Percentiles rank a stretch among this genome's conserved stretches.
These are phyloP conservation scores for Galerucella nymphaeae DNA, from an alignment of 2,888 invertebrate genomes.

Conservation along the genomic window DNA sequence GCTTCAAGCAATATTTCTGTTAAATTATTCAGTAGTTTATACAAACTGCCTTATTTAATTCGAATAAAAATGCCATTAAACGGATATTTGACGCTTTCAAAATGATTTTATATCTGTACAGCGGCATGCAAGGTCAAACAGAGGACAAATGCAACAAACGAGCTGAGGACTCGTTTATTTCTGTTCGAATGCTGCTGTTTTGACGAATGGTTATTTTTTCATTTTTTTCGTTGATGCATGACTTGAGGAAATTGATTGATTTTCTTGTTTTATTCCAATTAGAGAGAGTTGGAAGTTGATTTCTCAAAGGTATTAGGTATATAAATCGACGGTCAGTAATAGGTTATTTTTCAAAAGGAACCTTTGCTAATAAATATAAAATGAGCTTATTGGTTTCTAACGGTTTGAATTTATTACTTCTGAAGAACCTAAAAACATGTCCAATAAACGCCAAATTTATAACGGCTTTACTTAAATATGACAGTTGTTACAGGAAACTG, in stretches of 20 bases:
- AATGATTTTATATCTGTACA: conserved; percentile 19
- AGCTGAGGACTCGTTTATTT: background rate
- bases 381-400: no score
- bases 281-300: background rate
- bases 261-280: background rate
- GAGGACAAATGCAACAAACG: conserved; percentile 24
- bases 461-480: no score
- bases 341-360: background rate
- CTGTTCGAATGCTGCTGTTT: background rate
- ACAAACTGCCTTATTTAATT: background rate
- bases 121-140: conserved; percentile 32
- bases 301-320: background rate
- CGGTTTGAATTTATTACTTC: no score
- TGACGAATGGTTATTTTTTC: conserved; percentile 6
- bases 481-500: no score
- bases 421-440: no score
- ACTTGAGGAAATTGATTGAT: conserved; percentile 9
- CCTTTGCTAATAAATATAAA: no score
- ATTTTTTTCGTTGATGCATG: background rate
- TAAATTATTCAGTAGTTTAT: background rate
- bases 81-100: conserved; percentile 35
- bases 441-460: no score
- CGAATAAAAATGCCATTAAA: background rate
- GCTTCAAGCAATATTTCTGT: background rate
- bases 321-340: background rate